A percentile compares a stretch with the other conserved stretches of the same genome.
These are phyloP conservation scores for Drosophila mercatorum DNA, from an alignment of 2,888 invertebrate species.

Conservation along the genomic window DNA sequence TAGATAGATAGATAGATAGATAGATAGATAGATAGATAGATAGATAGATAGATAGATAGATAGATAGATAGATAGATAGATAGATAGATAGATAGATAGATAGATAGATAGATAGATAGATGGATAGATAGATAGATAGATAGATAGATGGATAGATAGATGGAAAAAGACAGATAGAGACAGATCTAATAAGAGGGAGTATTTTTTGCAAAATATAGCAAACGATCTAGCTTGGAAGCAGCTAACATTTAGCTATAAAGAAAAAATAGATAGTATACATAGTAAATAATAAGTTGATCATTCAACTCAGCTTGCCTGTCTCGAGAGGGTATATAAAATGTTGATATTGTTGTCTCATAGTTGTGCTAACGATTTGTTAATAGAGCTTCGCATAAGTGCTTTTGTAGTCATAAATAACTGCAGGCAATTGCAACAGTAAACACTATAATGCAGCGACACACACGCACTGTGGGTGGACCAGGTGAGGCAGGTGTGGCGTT, in stretches of 20 bases:
- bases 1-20: no score
- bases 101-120: not conserved
- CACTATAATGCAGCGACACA: constrained; percentile 33
- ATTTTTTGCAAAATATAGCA: not conserved
- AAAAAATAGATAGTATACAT: no score
- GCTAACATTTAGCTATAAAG: no score
- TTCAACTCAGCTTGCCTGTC: not conserved
- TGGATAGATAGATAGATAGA: no score
- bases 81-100: no score
- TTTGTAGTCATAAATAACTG: constrained; percentile 27
- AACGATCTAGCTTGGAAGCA: no score
- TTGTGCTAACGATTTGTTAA: constrained; percentile 20
- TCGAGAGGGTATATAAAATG: not conserved
- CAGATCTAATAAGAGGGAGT: not conserved
- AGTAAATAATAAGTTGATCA: no score
- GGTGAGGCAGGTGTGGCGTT: constrained; percentile 7
- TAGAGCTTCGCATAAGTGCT: constrained; percentile 17
- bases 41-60: no score
- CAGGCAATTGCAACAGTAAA: constrained; percentile 58
- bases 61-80: not conserved
- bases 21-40: no score
- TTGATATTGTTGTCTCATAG: not conserved
- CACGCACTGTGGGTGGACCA: not conserved
- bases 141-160: no score
- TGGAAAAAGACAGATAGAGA: no score